Percentiles rank a stretch among this genome's conserved stretches.
phyloP scores from a whole-genome alignment of 2,113 vertebrate genomes.

The Salvelinus fontinalis region DNA sequence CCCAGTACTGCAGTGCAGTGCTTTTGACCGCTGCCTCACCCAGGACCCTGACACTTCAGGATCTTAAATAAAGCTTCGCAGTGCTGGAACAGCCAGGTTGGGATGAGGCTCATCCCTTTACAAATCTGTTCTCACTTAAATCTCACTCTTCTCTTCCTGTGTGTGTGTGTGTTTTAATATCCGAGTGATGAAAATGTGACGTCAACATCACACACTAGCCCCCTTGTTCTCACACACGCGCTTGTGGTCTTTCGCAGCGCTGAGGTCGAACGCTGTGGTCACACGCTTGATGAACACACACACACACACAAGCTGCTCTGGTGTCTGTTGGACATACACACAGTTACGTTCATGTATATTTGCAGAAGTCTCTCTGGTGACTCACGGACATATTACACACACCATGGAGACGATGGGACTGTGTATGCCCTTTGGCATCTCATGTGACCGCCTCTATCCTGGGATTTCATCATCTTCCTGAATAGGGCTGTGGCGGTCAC shows the following conservation, averaged over 20 bases:
- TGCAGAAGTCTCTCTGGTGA: background rate
- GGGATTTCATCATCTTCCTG: too few relatives aligned
- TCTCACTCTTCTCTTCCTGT: conserved; percentile 10
- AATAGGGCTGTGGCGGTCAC: too few relatives aligned
- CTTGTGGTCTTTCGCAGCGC: conserved; percentile 41
- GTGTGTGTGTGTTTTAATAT: conserved; percentile 57
- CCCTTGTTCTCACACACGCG: conserved; percentile 62
- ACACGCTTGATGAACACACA: conserved; percentile 29
- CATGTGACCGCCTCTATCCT: too few relatives aligned
- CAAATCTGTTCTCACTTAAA: conserved; percentile 29
- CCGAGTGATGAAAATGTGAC: conserved; percentile 66
- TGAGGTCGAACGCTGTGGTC: conserved; percentile 41
- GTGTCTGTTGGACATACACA: conserved; percentile 4
- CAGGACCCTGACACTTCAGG: too few relatives aligned
- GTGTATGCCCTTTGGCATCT: too few relatives aligned
- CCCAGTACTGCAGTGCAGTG: too few relatives aligned
- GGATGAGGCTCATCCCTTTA: conserved; percentile 30
- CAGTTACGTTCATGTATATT: background rate
- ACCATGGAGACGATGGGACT: too few relatives aligned
- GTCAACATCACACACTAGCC: conserved; percentile 63
- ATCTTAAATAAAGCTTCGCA: too few relatives aligned
- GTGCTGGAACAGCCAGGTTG: conserved; percentile 12
- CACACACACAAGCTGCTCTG: conserved; percentile 10
- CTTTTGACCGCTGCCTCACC: too few relatives aligned
- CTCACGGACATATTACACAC: background rate